A percentile compares a stretch with the other conserved stretches of the same genome.
Conservation (phyloP, 2,888 invertebrate species). For the Drosophila falleni region DNA sequence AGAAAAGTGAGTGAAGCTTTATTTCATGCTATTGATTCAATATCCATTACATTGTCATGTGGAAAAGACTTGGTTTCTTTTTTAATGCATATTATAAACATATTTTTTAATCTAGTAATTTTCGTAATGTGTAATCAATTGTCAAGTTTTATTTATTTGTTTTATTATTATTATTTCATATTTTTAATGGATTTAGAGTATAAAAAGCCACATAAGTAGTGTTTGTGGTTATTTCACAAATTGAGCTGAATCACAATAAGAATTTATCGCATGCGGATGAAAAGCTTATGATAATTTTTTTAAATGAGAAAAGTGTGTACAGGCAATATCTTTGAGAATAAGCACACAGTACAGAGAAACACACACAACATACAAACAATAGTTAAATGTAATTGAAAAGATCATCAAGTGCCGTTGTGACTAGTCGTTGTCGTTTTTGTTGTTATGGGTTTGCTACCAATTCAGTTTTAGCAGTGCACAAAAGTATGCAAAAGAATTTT, state of each 20-base stretch:
- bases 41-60: background rate
- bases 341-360: background rate
- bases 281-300: slow-evolving; percentile 1
- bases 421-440: background rate
- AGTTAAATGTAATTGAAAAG: background rate
- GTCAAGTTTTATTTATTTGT: too few species aligned
- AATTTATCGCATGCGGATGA: background rate
- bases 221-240: background rate
- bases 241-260: background rate
- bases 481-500: background rate
- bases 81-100: too few species aligned
- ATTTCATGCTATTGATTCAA: too few species aligned
- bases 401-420: background rate
- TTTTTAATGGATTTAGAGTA: too few species aligned
- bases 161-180: background rate
- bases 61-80: too few species aligned
- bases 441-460: background rate
- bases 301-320: background rate
- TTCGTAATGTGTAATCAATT: too few species aligned
- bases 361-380: background rate
- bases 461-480: background rate
- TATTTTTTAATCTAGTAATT: too few species aligned
- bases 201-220: too few species aligned
- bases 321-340: background rate
- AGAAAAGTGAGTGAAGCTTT: too few species aligned